These are phyloP conservation scores for Tricholauxania praeusta DNA, from an alignment of 2,888 invertebrate species.

Conservation along the genomic window DNA sequence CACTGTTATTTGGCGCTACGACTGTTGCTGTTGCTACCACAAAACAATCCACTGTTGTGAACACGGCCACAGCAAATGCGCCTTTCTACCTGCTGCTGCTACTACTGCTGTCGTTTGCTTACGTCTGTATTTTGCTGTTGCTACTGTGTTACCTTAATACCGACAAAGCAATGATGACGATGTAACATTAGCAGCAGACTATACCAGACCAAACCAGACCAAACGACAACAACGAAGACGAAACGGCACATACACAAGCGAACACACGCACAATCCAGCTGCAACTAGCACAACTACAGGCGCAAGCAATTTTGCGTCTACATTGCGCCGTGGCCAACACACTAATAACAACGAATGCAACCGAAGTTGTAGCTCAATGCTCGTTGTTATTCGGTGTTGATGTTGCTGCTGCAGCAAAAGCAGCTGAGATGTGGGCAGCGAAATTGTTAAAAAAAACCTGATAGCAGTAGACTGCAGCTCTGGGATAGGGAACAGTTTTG, in stretches of 20 bases:
- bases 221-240: background rate
- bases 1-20: slow-evolving; percentile 13
- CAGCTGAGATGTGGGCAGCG: too few species aligned
- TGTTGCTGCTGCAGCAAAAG: background rate
- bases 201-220: background rate
- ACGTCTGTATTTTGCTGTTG: too few species aligned
- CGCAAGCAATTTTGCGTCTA: slow-evolving; percentile 12
- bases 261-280: background rate
- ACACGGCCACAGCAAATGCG: background rate
- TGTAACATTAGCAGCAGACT: background rate
- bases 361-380: slow-evolving; percentile 15
- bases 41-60: slow-evolving; percentile 9
- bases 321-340: slow-evolving; percentile 22
- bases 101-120: too few species aligned
- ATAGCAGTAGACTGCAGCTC: too few species aligned
- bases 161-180: background rate
- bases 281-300: slow-evolving; percentile 14
- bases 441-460: too few species aligned
- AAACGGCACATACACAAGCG: background rate
- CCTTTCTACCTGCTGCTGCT: too few species aligned
- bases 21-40: slow-evolving; percentile 9
- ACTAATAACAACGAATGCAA: slow-evolving; percentile 28
- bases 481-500: slow-evolving; percentile 1
- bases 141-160: too few species aligned
- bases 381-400: background rate